These are phyloP conservation scores for Lasius platythorax DNA, from an alignment of 2,888 invertebrate genomes.

Conservation along the genomic window DNA sequence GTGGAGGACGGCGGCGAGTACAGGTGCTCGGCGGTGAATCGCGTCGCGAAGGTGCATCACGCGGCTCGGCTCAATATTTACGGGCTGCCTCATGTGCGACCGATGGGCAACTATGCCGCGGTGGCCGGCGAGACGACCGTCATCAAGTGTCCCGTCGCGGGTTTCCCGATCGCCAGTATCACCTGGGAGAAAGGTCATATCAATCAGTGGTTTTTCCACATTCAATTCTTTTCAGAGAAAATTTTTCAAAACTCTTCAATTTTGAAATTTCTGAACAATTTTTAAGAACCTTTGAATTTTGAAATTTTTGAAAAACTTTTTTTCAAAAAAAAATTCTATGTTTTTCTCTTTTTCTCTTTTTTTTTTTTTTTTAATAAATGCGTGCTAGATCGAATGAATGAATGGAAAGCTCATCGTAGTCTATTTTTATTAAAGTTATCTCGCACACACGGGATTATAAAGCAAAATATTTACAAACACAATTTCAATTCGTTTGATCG, in stretches of 20 bases:
- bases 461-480: not conserved
- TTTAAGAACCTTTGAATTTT: too few species aligned
- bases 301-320: too few species aligned
- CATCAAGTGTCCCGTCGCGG: slow-evolving; percentile 96
- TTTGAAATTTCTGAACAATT: too few species aligned
- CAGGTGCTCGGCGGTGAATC: slow-evolving; percentile 94
- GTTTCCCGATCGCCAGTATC: slow-evolving; percentile 95
- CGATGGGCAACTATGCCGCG: slow-evolving; percentile 95
- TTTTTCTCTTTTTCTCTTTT: not conserved
- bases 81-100: slow-evolving; percentile 94
- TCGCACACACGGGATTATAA: not conserved
- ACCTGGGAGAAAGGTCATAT: slow-evolving; percentile 93
- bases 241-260: too few species aligned
- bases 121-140: slow-evolving; percentile 94
- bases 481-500: not conserved
- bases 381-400: not conserved
- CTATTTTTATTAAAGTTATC: too few species aligned
- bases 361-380: not conserved
- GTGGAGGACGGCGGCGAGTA: slow-evolving; percentile 97
- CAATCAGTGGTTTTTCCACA: not conserved
- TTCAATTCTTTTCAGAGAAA: not conserved
- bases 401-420: not conserved
- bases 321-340: not conserved
- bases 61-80: slow-evolving; percentile 96
- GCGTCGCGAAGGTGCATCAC: slow-evolving; percentile 93